Base-by-base conservation (phyloP, 2,888 invertebrate genomes). In the Thysanoteuthis rhombus region DNA sequence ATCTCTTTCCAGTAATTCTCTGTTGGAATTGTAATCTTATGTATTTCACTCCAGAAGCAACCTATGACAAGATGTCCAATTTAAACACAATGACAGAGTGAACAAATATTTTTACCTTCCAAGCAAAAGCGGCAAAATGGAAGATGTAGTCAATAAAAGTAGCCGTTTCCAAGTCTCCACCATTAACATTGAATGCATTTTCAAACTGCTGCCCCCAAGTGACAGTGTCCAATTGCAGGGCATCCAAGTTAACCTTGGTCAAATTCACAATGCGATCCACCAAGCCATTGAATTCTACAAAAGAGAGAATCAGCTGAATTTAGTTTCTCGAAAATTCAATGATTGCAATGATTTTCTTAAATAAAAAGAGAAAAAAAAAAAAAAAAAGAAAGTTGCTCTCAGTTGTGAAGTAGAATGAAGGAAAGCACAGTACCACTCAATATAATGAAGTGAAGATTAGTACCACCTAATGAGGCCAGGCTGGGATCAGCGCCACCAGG, bases 121-220 rank as follows among this genome's bases (percentile, higher is more conserved):
- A 98, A 89, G 97, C 97, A 96, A 98, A 98, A 1, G 97, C 97
- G 16, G 97, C 94, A 95, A 98, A 97, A 95, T 98, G 98, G 95
- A 98, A 96, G 52, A 98, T 94, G 95, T 98, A 98, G 95, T 98
- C 97, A n/a, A 96, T 91, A 91, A 97, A 95, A 25, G 97, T 97
- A 1, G 98, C 98, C 94, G 97, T 97, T 90, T 97, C 97, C 0
- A 98, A 94, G 95, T 98, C 98, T 5, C 98, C 98, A 4, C 98
- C 98, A 94, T 98, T 98, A 28, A 98, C 98, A 93, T 97, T 97
- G 97, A 97, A 96, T 8, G 98, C 98, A 93, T 97, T 97, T 93
- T 97, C 96, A 94, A 98, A 97, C 96, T 98, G 97, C 93, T 97
- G 96, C 28, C 96, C 96, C 97, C 97, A 98, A 0, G 97, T 97